These are phyloP conservation scores for Zosterops borbonicus DNA, from an alignment of 2,113 vertebrate genomes.

Conservation along the genomic window DNA sequence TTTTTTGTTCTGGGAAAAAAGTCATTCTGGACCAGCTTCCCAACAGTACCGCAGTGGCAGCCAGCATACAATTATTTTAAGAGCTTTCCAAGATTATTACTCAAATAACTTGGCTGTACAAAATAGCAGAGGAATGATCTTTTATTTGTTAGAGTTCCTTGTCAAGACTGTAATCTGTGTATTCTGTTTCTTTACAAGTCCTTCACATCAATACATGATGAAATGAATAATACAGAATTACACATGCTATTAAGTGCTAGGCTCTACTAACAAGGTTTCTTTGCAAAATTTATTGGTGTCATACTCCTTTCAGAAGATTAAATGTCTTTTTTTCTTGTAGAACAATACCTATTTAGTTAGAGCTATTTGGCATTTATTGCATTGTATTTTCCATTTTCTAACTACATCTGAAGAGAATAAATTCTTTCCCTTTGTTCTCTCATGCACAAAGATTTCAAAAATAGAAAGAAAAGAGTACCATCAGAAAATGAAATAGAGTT, in stretches of 20 bases:
- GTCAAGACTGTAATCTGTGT: neutral
- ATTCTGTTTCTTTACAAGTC: neutral
- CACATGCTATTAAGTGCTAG: neutral
- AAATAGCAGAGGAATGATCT: neutral
- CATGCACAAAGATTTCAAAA: conserved; percentile 38
- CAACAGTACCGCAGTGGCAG: neutral
- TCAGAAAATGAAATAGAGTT: conserved; percentile 64
- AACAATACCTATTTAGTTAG: conserved; percentile 46
- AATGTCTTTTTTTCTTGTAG: neutral
- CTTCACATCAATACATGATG: neutral
- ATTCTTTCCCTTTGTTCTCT: conserved; percentile 43
- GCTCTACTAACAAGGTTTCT: neutral
- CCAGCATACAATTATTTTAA: neutral
- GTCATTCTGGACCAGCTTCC: neutral
- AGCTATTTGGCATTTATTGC: neutral
- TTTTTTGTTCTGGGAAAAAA: neutral
- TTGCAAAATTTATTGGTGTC: neutral
- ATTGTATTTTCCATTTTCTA: conserved; percentile 20
- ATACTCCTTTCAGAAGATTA: conserved; percentile 18
- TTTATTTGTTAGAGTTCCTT: neutral
- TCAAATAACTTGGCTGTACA: neutral
- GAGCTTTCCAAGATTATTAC: neutral
- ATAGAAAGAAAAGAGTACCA: neutral
- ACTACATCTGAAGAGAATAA: conserved; percentile 35
- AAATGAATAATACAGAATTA: neutral